Percentiles rank a stretch among this genome's conserved stretches.
Conservation (phyloP, 2,888 invertebrate genomes). For the Lumbricus terrestris region DNA sequence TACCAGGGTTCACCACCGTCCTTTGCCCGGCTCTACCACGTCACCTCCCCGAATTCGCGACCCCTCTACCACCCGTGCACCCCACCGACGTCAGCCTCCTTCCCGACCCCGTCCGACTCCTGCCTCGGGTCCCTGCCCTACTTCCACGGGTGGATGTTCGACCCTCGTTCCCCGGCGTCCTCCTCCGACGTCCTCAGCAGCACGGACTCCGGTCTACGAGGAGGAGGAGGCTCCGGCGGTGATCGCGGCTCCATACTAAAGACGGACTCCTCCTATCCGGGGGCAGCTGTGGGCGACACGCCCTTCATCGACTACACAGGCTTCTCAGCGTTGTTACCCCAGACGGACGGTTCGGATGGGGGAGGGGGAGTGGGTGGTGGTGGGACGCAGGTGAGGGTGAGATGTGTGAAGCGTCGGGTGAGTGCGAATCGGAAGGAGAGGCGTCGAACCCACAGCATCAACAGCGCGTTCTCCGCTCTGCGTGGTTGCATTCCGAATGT, state of each 20-base stretch:
- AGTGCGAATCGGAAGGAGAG: slow-evolving; percentile 75
- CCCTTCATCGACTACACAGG: neutral
- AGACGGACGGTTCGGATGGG: neutral
- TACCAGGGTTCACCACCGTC: neutral
- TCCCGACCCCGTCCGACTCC: neutral
- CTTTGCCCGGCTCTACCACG: neutral
- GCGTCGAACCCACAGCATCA: slow-evolving; percentile 86
- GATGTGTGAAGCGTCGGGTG: slow-evolving; percentile 5
- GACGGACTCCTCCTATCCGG: neutral
- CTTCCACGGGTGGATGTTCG: slow-evolving; percentile 14
- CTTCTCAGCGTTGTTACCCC: neutral
- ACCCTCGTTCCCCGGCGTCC: neutral
- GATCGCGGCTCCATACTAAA: neutral
- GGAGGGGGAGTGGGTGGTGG: neutral
- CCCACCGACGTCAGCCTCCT: neutral
- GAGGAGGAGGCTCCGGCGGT: neutral
- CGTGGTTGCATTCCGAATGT: slow-evolving; percentile 94
- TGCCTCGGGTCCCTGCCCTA: slow-evolving; percentile 5
- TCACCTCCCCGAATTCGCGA: neutral
- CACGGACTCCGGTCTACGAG: neutral
- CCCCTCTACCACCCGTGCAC: slow-evolving; percentile 13
- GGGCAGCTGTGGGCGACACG: neutral
- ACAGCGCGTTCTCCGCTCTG: slow-evolving; percentile 88
- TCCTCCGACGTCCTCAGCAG: slow-evolving; percentile 4
- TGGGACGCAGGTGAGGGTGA: neutral